Evolutionary conservation across 2,888 invertebrate species (phyloP), one percentile per base, ranked within the genome.

Genomic region (Quadriops clusia): DNA sequence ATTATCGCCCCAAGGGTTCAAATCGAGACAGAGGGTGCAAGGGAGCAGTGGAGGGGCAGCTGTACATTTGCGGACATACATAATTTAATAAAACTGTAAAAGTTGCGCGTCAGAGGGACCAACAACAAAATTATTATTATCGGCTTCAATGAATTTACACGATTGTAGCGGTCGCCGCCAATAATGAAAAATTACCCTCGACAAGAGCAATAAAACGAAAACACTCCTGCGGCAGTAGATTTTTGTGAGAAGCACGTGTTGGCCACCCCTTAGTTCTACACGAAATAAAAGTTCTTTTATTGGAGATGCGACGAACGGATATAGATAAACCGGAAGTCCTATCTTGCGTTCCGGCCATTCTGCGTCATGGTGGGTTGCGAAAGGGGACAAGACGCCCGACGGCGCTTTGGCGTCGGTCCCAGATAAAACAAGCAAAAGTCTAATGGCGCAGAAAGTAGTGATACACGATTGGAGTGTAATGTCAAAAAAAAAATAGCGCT

Each of bases 371-470:
- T 41, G 44, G 42, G 41, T 46, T 46, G 43, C 40, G 40, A 44
- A 42, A 42, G 40, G 45, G 41, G 42, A 42, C 45, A 43, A 38
- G 43, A 46, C 43, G 43, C 47, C 46, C 46, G 46, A 44, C 46
- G 46, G 32, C 38, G 36, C 36, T 17, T 30, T 44, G 48, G 41
- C 48, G 47, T 43, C 50, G 39, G 43, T 41, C 45, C 45, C 44
- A 44, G 46, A 46, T 48, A 48, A 48, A 50, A 50, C 46, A 43
- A 45, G 43, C 42, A 47, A 48, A 43, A 46, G 44, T 38, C 45
- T 45, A 51, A 51, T 49, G 51, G 49, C 37, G 42, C 42, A 47
- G 49, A 47, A 51, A 49, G 43, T 43, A 39, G 38, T 44, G 41
- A 41, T 47, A 38, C 37, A 39, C 37, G 41, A 41, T 37, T 28